Evolutionary conservation across 2,888 invertebrate genomes (phyloP), one percentile per base, ranked within the genome.

Genomic region (Apodemia duryi): DNA sequence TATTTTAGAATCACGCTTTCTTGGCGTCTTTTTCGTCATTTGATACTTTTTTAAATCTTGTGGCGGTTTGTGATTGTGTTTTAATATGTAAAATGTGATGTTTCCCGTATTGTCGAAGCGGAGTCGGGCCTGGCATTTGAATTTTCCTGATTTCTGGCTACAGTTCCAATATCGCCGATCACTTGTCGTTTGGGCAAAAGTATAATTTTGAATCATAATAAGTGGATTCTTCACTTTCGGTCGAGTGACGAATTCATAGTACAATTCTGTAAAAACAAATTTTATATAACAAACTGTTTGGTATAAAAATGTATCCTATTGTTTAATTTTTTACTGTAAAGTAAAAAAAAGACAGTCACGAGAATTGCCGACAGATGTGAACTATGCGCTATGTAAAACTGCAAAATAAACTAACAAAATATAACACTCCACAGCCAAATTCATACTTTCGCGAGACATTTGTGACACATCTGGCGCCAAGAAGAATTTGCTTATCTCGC

Each of bases 81-180:
- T 49, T 3, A 81, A 62, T 5, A 75, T 57, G 54, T 75, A 71
- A 4, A 72, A 72, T 0, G 81, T 80, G 7, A 87, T 66, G 2
- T 72, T 57, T 0, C 83, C 82, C 0, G 70, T 65, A 6, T 71
- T 72, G 38, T 83, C 75, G 57, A 88, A 81, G 2, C 80, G 74
- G 0, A 87, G 67, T 52, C 76, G 81, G 2, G 86, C 85, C 1
- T 72, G 70, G 51, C 87, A 87, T 38, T 77, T 77, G 1, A 69
- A 68, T 0, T 78, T 73, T 1, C 68, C 65, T 0, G 38, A 62
- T 63, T 83, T 85, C 68, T 74, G 81, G 46, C 81, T 82, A 65
- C 88, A 88, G 65, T 84, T 79, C 82, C 85, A 83, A 62, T 88
- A 86, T 4, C 85, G 72, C 1, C 63, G 68, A 62, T 83, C 80